These are phyloP conservation scores for Spisula solida DNA, from an alignment of 2,888 invertebrate genomes.

Conservation along the genomic window DNA sequence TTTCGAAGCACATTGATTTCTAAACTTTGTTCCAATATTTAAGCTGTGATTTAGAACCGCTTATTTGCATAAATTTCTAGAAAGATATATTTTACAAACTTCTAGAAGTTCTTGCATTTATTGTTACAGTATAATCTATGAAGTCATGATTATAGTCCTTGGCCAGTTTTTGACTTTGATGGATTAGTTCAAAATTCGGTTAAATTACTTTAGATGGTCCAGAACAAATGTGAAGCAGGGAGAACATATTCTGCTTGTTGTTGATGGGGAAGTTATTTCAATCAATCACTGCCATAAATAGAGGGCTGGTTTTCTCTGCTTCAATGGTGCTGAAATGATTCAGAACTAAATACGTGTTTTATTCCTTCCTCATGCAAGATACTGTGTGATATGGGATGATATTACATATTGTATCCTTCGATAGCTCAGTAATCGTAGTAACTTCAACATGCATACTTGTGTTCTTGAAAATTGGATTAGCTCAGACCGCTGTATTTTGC, in stretches of 20 bases:
- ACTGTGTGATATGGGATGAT: neutral
- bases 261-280: constrained; percentile 63
- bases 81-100: constrained; percentile 5
- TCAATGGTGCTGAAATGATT: constrained; percentile 12
- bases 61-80: neutral
- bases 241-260: constrained; percentile 35
- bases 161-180: constrained; percentile 46
- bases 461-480: no score
- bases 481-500: no score
- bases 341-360: constrained; percentile 15
- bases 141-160: neutral
- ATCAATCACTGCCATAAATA: constrained; percentile 61
- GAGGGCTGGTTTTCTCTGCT: constrained; percentile 11
- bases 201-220: constrained; percentile 42
- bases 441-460: no score
- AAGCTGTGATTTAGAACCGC: neutral
- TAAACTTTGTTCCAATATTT: neutral
- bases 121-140: constrained; percentile 1
- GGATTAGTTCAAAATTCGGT: constrained; percentile 49
- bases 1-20: neutral
- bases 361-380: neutral
- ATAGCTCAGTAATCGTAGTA: neutral
- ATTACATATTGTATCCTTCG: neutral
- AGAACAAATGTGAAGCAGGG: constrained; percentile 27
- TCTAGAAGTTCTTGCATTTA: neutral